Percentiles rank a stretch among this genome's conserved stretches.
These are phyloP conservation scores for Nemapogon koenigi DNA, from an alignment of 2,888 invertebrate genomes.

Conservation along the genomic window DNA sequence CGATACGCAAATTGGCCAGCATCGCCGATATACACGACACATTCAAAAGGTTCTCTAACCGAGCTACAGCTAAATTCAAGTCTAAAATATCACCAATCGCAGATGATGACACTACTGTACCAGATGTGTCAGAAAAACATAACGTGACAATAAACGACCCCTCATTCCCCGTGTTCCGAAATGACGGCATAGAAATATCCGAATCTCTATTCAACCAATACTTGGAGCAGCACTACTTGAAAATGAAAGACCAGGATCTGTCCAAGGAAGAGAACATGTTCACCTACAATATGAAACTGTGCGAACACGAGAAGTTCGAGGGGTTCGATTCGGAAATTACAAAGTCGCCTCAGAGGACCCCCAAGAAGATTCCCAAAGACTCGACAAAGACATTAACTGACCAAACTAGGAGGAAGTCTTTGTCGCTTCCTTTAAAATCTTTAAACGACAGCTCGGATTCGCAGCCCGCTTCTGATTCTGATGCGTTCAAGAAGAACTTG, in stretches of 20 bases:
- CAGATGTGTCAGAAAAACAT: slow-evolving; percentile 37
- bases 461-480: slow-evolving; percentile 35
- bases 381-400: slow-evolving; percentile 35
- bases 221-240: slow-evolving; percentile 69
- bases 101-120: slow-evolving; percentile 32
- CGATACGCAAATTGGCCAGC: slow-evolving; percentile 58
- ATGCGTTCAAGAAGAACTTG: slow-evolving; percentile 57
- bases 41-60: slow-evolving; percentile 60
- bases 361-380: slow-evolving; percentile 41
- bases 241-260: slow-evolving; percentile 44
- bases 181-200: slow-evolving; percentile 77
- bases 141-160: slow-evolving; percentile 82
- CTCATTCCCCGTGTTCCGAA: slow-evolving; percentile 76
- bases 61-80: slow-evolving; percentile 64
- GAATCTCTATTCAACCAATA: slow-evolving; percentile 75
- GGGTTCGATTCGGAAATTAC: slow-evolving; percentile 54
- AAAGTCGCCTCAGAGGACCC: slow-evolving; percentile 47
- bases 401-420: slow-evolving; percentile 58
- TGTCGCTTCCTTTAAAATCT: slow-evolving; percentile 77
- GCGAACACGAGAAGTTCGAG: slow-evolving; percentile 49
- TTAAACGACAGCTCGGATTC: slow-evolving; percentile 51
- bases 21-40: slow-evolving; percentile 70
- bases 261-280: slow-evolving; percentile 52
- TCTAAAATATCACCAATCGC: slow-evolving; percentile 34
- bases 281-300: slow-evolving; percentile 39